A percentile compares a stretch with the other conserved stretches of the same genome.
Evolutionary conservation across 2,113 vertebrate species (phyloP).

Genomic region (Cromileptes altivelis): DNA sequence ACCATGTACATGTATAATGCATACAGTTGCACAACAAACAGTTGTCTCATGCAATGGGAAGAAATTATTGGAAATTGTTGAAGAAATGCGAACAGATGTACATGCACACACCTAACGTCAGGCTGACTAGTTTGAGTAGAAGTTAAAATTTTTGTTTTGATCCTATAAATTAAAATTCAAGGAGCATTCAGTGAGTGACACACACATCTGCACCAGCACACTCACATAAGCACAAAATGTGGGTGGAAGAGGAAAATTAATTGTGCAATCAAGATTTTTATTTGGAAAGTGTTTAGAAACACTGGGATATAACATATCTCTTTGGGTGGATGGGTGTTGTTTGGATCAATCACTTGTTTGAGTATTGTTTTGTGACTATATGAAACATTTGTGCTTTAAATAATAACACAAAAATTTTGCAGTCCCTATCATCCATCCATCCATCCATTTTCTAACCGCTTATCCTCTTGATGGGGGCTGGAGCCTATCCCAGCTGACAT

Average conservation of each 20-base stretch:
- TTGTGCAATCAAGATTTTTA: not conserved
- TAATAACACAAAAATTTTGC: not conserved
- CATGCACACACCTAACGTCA: not conserved
- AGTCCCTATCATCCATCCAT: too few species aligned
- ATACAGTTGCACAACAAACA: not conserved
- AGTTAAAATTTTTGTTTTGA: not conserved
- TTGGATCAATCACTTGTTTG: not conserved
- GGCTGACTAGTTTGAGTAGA: not conserved
- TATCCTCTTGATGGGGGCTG: too few species aligned
- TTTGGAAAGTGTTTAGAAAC: not conserved
- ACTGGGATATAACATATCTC: not conserved
- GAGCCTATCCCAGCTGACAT: too few species aligned
- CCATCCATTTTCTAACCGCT: too few species aligned
- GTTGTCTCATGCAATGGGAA: not conserved
- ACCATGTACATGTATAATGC: not conserved
- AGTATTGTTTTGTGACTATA: not conserved
- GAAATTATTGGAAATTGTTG: not conserved
- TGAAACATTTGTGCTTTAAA: not conserved
- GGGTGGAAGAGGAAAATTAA: not conserved
- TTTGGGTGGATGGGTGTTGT: not conserved
- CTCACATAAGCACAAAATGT: conserved; percentile 1
- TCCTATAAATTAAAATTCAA: not conserved
- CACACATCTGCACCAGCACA: not conserved
- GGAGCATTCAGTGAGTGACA: not conserved
- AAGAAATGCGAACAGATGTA: not conserved